A percentile compares a stretch with the other conserved stretches of the same genome.
phyloP scores from a whole-genome alignment of 1,140 invertebrate genomes.

The Apis dorsata region DNA sequence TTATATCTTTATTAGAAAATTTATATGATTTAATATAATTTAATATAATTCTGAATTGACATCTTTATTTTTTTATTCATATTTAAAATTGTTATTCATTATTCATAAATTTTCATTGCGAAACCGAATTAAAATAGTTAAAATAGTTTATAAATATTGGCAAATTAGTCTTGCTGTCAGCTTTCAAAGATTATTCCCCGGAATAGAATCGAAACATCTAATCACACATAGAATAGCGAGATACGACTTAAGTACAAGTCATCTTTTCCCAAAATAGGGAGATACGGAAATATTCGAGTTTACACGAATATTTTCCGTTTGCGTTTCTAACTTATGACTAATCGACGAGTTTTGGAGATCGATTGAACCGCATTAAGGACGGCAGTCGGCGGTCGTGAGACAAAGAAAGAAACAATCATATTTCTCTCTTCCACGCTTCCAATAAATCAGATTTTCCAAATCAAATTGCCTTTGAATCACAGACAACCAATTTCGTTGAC shows the following conservation, averaged over 20 bases:
- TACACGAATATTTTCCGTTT: background rate
- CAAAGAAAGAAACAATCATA: background rate
- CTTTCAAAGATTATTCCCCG: background rate
- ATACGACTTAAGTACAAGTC: slow-evolving; percentile 46
- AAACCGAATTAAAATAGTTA: background rate
- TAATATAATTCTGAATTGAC: too few species aligned
- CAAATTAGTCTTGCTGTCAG: background rate
- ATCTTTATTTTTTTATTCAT: too few species aligned
- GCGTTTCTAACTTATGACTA: slow-evolving; percentile 4
- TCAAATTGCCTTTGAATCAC: background rate
- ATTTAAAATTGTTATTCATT: too few species aligned
- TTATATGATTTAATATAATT: too few species aligned
- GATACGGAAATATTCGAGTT: background rate
- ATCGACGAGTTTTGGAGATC: slow-evolving; percentile 2
- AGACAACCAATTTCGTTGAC: too few species aligned
- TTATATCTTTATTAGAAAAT: too few species aligned
- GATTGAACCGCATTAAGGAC: slow-evolving; percentile 14
- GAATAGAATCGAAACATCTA: slow-evolving; percentile 3
- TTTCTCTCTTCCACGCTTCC: background rate
- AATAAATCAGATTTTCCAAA: background rate
- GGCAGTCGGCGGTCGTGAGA: background rate
- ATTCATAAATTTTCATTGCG: too few species aligned
- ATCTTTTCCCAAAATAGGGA: background rate
- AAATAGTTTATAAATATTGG: too few species aligned
- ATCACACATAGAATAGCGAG: slow-evolving; percentile 20